Evolutionary conservation across 2,888 invertebrate species (phyloP).

Genomic region (Xanthostigma xanthostigma): DNA sequence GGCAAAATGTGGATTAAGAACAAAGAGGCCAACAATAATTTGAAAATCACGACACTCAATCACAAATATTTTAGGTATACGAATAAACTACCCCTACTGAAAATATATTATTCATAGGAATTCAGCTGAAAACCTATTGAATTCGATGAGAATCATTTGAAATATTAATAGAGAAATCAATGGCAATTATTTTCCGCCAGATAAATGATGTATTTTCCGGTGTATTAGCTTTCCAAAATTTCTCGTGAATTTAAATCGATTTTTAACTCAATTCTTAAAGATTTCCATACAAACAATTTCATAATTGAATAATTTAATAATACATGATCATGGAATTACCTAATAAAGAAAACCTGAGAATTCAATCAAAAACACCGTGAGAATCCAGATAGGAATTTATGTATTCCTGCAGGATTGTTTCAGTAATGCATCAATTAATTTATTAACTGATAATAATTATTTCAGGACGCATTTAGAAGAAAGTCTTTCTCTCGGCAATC

Average conservation of each 20-base stretch:
- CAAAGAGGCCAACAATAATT: slow-evolving; percentile 75
- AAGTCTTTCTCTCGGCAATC: slow-evolving; percentile 71
- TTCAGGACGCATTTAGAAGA: slow-evolving; percentile 74
- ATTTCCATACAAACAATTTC: no score
- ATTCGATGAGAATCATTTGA: slow-evolving; percentile 21
- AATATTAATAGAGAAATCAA: slow-evolving; percentile 17
- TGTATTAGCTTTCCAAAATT: no score
- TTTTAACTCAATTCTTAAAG: no score
- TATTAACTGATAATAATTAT: not conserved
- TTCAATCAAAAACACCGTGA: no score
- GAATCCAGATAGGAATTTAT: no score
- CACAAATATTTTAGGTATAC: slow-evolving; percentile 71
- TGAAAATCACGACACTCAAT: slow-evolving; percentile 87
- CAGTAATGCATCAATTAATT: not conserved
- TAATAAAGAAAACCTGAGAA: no score
- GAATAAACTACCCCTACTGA: not conserved
- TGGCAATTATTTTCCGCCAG: no score
- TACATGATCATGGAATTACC: no score
- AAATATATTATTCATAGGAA: not conserved
- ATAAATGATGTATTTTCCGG: no score
- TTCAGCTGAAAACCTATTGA: not conserved
- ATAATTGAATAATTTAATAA: no score
- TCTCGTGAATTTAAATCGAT: no score
- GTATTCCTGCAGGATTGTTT: not conserved
- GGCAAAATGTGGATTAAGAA: slow-evolving; percentile 97